Base-by-base conservation (phyloP, 2,113 vertebrate genomes). In the Anguilla japonica region DNA sequence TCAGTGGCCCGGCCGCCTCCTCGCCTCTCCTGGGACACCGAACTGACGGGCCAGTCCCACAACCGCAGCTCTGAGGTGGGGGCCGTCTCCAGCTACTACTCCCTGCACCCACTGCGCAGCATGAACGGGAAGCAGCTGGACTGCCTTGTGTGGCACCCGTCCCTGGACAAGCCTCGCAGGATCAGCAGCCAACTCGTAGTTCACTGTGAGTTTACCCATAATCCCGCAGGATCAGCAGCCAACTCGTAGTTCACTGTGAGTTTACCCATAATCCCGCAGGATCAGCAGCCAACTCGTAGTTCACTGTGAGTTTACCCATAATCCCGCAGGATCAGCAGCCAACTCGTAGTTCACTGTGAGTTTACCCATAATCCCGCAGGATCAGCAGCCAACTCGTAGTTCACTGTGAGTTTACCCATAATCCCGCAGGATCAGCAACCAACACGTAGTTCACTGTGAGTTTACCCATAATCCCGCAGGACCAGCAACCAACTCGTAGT, bases 61-160 rank as follows among this genome's bases (percentile, higher is more conserved):
- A 95, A 94, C 43, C 92, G 90, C 3, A 94, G 95, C 46, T 88
- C 92, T 0, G 95, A 96, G 50, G 97, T 93, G 0, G 93, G 96
- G 0, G 94, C 95, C 0, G 93, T 97, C 87, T 95, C 96, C 29
- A 95, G 93, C 15, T 92, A 96, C 53, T 99, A 94, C 93, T 96
- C 91, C 56, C 93, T 99, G 88, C 95, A 98, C 87, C 97, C 98
- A 0, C 93, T 96, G 81, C 95, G 97, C 82, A 91, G 90, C 91
- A 97, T 99, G 97, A 96, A 98, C 0, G 96, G 97, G 34, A 95
- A 96, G 91, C 93, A 91, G 41, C 94, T 99, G 46, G 97, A 97
- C 91, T 98, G 98, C 8, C 94, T 98, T 90, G 96, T 98, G 56
- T 96, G 95, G 41, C 97, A 99, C 80, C 95, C 96, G 0, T 95